Evolutionary conservation across 2,797 vertebrate species (phyloP).

Genomic region (Coregonus suidteri): DNA sequence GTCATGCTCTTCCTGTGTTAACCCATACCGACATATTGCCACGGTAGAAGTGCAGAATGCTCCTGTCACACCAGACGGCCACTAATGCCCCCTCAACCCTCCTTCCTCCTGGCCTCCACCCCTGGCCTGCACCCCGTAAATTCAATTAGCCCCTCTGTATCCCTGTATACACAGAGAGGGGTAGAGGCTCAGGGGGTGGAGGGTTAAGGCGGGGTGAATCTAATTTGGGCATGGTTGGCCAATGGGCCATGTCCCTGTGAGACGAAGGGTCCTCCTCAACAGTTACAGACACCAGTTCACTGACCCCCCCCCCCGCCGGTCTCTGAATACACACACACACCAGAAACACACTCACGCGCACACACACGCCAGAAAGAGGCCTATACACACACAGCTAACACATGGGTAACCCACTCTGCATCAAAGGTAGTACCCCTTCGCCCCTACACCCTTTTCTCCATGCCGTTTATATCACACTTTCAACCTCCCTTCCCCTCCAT

Average conservation of each 20-base stretch:
- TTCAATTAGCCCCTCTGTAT: conserved; percentile 80
- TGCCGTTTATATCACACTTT: background rate
- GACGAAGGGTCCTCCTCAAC: conserved; percentile 23
- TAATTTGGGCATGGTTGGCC: conserved; percentile 68
- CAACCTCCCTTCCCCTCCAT: background rate
- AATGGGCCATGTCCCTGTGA: conserved; percentile 41
- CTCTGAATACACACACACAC: background rate
- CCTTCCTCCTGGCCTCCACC: conserved; percentile 46
- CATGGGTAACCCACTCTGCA: background rate
- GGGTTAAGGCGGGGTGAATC: conserved; percentile 66
- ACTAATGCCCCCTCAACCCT: conserved; percentile 61
- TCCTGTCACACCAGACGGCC: conserved; percentile 74
- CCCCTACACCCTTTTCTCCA: background rate
- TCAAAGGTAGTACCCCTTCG: background rate
- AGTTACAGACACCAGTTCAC: conserved; percentile 23
- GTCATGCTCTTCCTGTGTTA: conserved; percentile 25
- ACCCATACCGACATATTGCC: conserved; percentile 56
- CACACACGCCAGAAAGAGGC: background rate
- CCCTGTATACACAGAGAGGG: conserved; percentile 72
- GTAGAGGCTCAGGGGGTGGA: background rate
- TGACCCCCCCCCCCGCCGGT: conserved; percentile 18
- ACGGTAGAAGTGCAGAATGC: conserved; percentile 70
- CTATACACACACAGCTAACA: background rate
- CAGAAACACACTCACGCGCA: background rate
- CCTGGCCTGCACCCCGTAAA: conserved; percentile 55